phyloP scores from a whole-genome alignment of 2,888 invertebrate genomes.

The Xestia xanthographa region DNA sequence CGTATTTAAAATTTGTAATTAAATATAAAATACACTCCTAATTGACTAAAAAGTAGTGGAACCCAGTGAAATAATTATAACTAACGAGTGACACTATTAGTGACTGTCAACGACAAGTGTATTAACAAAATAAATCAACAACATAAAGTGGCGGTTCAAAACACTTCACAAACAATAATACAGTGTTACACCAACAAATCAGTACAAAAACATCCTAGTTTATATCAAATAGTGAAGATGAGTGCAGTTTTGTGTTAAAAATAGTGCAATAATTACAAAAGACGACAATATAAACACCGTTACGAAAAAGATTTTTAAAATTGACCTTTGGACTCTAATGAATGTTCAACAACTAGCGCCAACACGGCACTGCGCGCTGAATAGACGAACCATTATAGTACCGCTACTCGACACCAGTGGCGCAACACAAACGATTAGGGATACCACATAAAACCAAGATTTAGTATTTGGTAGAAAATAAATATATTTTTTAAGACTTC shows the following conservation, averaged over 20 bases:
- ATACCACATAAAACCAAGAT: no score
- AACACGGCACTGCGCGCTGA: no score
- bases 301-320: not conserved
- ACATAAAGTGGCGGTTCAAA: not conserved
- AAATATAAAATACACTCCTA: no score
- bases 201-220: not conserved
- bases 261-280: not conserved
- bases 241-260: not conserved
- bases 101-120: not conserved
- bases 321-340: not conserved
- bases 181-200: not conserved
- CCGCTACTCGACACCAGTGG: no score
- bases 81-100: not conserved
- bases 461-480: no score
- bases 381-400: no score
- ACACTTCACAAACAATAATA: not conserved
- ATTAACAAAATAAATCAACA: not conserved
- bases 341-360: slow-evolving; percentile 4
- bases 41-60: not conserved
- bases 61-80: not conserved
- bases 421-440: no score
- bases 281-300: not conserved
- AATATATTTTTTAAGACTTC: no score
- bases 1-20: no score
- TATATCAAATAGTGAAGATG: not conserved